Conservation (phyloP, 2,797 vertebrate genomes). For the Emydoidea blandingii region DNA sequence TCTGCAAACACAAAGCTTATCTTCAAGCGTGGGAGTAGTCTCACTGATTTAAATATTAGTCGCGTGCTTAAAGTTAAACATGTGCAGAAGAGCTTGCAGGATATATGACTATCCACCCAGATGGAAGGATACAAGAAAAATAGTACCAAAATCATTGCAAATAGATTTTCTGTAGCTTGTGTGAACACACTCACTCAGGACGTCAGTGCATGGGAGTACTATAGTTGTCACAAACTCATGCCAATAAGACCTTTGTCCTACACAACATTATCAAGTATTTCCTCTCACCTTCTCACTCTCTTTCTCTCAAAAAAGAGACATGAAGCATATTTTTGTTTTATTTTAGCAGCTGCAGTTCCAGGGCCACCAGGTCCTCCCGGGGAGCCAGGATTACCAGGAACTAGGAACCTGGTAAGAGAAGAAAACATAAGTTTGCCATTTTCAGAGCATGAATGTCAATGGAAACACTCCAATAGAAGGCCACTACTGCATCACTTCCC, state of each 20-base stretch:
- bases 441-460: neutral
- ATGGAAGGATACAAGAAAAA: neutral
- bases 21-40: neutral
- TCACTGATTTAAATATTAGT: neutral
- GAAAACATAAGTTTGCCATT: neutral
- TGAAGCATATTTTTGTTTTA: constrained; percentile 39
- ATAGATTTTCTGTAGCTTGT: neutral
- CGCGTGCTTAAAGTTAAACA: neutral
- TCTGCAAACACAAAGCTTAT: neutral
- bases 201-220: neutral
- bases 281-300: neutral
- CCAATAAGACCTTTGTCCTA: neutral
- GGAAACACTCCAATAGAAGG: neutral
- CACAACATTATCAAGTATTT: neutral
- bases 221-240: neutral
- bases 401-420: constrained; percentile 86
- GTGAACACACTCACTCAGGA: neutral
- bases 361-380: constrained; percentile 91
- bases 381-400: constrained; percentile 82
- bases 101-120: neutral
- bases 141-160: neutral
- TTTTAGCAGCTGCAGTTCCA: constrained; percentile 84
- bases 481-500: neutral
- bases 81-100: neutral
- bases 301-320: neutral